Base-by-base conservation (phyloP, 1,140 invertebrate genomes). In the Drosophila cardini region DNA sequence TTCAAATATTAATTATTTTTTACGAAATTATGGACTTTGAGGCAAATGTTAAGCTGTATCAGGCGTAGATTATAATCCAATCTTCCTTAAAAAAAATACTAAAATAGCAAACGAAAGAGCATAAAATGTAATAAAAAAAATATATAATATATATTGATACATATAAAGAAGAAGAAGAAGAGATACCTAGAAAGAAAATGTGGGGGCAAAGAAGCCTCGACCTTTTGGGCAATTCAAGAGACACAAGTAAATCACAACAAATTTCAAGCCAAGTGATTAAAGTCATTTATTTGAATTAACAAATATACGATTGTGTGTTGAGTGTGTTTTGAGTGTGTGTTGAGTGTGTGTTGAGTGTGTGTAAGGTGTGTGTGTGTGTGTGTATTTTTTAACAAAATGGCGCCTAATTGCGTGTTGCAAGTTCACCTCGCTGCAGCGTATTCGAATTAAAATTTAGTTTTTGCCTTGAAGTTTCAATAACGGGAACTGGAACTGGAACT, bases 361-460 rank as follows among this genome's bases (percentile, higher is more conserved):
- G 36, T 36, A 8, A 2, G 34, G 34, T 10, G 7, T 36, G 8
- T 2, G 32, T 8, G 32, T 36, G 34, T 10, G 34, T 36, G 7
- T 36, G 2, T 10, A 2, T 36, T 0, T 1, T 36, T 36, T 8
- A 36, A 36, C 34, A 21, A 10, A 11, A 48, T 11, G 6, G 7
- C 21, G 11, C 4, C 46, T 50, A 50, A 7, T 50, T 50, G 46
- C n/a, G 46, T 50, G 46, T 13, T n/a, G 46, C 46, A 30, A 50
- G 18, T 26, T 53, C n/a, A 9, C 32, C 50, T 13, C 50, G 50
- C n/a, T 36, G 38, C n/a, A 53, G 38, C 16, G 16, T 5, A 55
- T 38, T 55, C 52, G 9, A 26, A 5, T 40, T 57, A 8, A 42
- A 32, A 8, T 13, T 52, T 1, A 9, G 36, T 26, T 26, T 57